These are phyloP conservation scores for Ctenicera cuprea DNA, from an alignment of 2,888 invertebrate species.

Conservation along the genomic window DNA sequence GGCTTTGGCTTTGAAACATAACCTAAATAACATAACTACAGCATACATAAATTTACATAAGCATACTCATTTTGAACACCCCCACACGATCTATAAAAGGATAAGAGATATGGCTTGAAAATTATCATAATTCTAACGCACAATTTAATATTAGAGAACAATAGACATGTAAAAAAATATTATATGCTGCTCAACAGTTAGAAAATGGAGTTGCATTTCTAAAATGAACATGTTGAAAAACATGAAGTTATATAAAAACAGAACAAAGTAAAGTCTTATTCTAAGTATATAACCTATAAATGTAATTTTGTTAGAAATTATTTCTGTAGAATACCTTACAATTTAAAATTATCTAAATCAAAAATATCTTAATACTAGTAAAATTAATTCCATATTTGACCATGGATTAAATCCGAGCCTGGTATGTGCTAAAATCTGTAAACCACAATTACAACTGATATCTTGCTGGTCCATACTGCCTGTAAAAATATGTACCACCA, in stretches of 20 bases:
- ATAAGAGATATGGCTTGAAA: constrained; percentile 29
- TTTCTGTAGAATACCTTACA: constrained; percentile 42
- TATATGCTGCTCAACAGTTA: constrained; percentile 31
- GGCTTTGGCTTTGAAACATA: constrained; percentile 37
- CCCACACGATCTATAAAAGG: constrained; percentile 46
- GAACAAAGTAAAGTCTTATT: constrained; percentile 54
- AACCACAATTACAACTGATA: constrained; percentile 69
- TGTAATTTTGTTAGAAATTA: constrained; percentile 8
- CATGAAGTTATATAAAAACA: constrained; percentile 36
- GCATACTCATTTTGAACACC: constrained; percentile 35
- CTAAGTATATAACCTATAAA: constrained; percentile 45
- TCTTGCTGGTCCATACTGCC: constrained; percentile 65
- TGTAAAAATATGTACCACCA: constrained; percentile 59
- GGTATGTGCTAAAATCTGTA: constrained; percentile 67
- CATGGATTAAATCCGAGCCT: constrained; percentile 41
- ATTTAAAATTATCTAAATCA: constrained; percentile 35
- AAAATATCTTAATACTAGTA: constrained; percentile 51
- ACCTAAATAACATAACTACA: constrained; percentile 49
- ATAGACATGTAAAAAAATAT: constrained; percentile 48
- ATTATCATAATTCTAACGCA: constrained; percentile 19
- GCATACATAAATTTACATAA: constrained; percentile 49
- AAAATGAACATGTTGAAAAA: constrained; percentile 28
- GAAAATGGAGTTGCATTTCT: constrained; percentile 42
- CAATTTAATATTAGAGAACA: constrained; percentile 34
- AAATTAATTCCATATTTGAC: constrained; percentile 43